phyloP scores from a whole-genome alignment of 2,888 invertebrate genomes.

The Erpobdella octoculata region DNA sequence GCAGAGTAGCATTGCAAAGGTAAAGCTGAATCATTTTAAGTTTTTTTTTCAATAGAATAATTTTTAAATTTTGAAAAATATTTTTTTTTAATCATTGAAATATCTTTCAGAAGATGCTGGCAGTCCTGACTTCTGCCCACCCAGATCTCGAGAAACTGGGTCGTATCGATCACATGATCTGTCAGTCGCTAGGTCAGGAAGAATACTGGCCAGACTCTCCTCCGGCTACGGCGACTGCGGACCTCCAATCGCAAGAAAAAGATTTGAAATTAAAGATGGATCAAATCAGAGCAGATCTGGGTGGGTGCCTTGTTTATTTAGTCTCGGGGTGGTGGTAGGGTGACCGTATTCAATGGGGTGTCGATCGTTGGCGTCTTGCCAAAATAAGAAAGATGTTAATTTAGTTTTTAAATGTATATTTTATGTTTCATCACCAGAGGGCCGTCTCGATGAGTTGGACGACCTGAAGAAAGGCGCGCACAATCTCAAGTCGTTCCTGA shows the following conservation, averaged over 20 bases:
- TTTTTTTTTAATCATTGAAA: too few species aligned
- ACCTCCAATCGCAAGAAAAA: conserved; percentile 55
- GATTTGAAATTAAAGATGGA: conserved; percentile 69
- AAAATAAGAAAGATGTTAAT: too few species aligned
- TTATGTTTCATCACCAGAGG: conserved; percentile 57
- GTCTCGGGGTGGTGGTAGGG: too few species aligned
- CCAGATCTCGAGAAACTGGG: conserved; percentile 12
- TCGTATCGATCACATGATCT: conserved; percentile 10
- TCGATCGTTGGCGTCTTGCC: too few species aligned
- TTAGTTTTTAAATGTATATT: conserved; percentile 61
- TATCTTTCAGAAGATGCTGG: background rate
- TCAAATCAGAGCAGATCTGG: conserved; percentile 69
- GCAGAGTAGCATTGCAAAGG: background rate
- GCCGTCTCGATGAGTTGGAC: conserved; percentile 72
- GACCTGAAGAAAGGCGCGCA: background rate
- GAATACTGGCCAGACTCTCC: background rate
- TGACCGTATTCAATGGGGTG: too few species aligned
- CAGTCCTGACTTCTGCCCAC: background rate
- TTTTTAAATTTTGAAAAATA: too few species aligned
- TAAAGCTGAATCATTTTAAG: too few species aligned
- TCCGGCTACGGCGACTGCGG: conserved; percentile 38
- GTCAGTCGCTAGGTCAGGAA: background rate
- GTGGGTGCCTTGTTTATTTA: too few species aligned
- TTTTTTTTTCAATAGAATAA: too few species aligned
- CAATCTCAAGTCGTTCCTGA: background rate